Evolutionary conservation across 2,113 vertebrate genomes (phyloP), one percentile per base, ranked within the genome.

Genomic region (Mohoua ochrocephala): DNA sequence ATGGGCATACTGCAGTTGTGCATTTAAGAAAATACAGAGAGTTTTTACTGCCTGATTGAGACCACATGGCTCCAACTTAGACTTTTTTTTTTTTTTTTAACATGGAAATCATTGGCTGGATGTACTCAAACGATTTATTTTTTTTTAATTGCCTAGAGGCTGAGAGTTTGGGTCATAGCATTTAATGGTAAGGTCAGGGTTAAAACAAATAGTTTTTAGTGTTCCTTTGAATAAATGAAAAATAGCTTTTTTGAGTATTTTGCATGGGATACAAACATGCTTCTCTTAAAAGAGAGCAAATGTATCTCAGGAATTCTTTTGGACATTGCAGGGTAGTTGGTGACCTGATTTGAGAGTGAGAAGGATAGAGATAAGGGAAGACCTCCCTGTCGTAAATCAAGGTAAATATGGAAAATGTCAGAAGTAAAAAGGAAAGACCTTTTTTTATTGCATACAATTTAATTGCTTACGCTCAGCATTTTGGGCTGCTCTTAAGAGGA

Each of bases 31-130:
- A 98, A 98, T 97, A 97, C 95, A 83, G 93, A 54, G 87, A 54
- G 81, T 92, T 97, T 97, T 97, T 95, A 97, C 96, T 98, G 95
- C 97, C 92, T 98, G 97, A 98, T 98, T 98, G 97, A 98, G 98
- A 98, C 98, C 98, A 98, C 98, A 98, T 98, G 98, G 98, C 97
- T 98, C 97, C 96, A 98, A 87, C 93, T 97, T 87, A 79, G 79
- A 84, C 73, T 84, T 96, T 96, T 96, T 96, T 78, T n/a, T n/a
- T 84, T 96, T 96, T 96, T 87, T 96, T 95, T 87, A 95, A 95
- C 47, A 7, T 97, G 95, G 89, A 98, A 97, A 97, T 96, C 96
- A 95, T 97, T 97, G 97, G 94, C 97, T 98, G 95, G 91, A 95
- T 80, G 88, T 86, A 81, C 81, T 97, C 75, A 88, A 87, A 84